These are phyloP conservation scores for Thecocarcelia acutangulata DNA, from an alignment of 2,888 invertebrate species.

Conservation along the genomic window DNA sequence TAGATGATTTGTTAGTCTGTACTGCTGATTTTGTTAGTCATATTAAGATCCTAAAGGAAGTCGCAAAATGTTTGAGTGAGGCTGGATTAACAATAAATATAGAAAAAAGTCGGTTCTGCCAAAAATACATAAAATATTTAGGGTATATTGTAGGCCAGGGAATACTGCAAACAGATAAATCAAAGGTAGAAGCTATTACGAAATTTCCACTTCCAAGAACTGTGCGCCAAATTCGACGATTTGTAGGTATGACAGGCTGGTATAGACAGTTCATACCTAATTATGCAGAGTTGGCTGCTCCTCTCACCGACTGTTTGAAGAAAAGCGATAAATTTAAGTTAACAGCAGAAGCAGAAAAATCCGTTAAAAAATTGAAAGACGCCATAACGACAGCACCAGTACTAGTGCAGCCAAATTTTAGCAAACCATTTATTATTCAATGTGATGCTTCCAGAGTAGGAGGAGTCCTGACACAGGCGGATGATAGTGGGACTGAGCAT, in stretches of 20 bases:
- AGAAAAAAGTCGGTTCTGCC: slow-evolving; percentile 44
- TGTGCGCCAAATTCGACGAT: no score
- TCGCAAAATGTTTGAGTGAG: slow-evolving; percentile 12
- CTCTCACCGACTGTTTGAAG: no score
- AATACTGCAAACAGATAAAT: slow-evolving; percentile 1
- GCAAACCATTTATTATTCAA: no score
- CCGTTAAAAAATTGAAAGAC: slow-evolving; percentile 19
- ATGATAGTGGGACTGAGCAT: not conserved
- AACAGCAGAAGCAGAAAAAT: no score
- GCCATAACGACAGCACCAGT: slow-evolving; percentile 29
- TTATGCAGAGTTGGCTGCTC: no score
- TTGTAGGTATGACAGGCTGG: no score
- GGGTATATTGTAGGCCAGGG: slow-evolving; percentile 45
- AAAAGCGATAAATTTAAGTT: no score
- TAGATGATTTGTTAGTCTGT: slow-evolving; percentile 10
- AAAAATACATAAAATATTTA: slow-evolving; percentile 38
- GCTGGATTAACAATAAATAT: no score
- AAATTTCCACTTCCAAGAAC: slow-evolving; percentile 42
- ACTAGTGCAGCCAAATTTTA: slow-evolving; percentile 16
- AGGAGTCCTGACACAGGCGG: slow-evolving; percentile 25
- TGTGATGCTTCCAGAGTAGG: slow-evolving; percentile 24
- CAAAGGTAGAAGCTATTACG: slow-evolving; percentile 23
- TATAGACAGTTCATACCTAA: no score
- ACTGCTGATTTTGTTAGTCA: no score
- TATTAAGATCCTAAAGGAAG: slow-evolving; percentile 11